Base-by-base conservation (phyloP, 2,888 invertebrate species). In the Drosophila anceps region DNA sequence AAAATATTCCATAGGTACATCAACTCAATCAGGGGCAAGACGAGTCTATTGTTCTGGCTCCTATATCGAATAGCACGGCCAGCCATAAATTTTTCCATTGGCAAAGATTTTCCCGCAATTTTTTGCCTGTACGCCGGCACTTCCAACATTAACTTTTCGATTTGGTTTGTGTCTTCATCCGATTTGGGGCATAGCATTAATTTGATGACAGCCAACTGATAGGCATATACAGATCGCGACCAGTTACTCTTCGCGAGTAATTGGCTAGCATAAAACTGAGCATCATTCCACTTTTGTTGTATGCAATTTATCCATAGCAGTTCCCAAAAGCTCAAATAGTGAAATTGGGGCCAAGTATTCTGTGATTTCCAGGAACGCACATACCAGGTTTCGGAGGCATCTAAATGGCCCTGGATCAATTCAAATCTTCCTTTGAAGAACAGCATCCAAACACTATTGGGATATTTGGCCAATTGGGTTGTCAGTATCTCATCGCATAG, bases 11-110 rank as follows among this genome's bases (percentile, higher is more conserved):
- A 98, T 9, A 98, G 94, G 91, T 97, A 98, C 92, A 98, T 94
- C 71, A 98, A 94, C 93, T 99, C 99, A 76, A 97, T 94, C 24
- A 96, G 96, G 1, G 99, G 98, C 81, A 98, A 94, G 7, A 96
- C 93, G 29, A 99, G 94, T 44, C 94, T 94, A 59, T 95, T 94
- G 58, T 95, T 95, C 92, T 98, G 98, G 41, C 94, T 94, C 73
- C 95, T 94, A 93, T 95, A 98, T 58, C 98, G 95, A 78, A 95
- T 95, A 50, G 97, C 95, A 82, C 98, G 97, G 90, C 96, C 96
- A n/a, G 97, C 95, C 51, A 97, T 96, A 93, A 98, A 99, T 93
- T 99, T 99, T 93, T 99, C 99, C 95, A 98, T 96, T 2, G 99
- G 99, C 76, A 99, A 93, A 0, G 98, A 98, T 93, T 99, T 99